Evolutionary conservation across 1,140 invertebrate species (phyloP).

Genomic region (Drosophila jambulina): DNA sequence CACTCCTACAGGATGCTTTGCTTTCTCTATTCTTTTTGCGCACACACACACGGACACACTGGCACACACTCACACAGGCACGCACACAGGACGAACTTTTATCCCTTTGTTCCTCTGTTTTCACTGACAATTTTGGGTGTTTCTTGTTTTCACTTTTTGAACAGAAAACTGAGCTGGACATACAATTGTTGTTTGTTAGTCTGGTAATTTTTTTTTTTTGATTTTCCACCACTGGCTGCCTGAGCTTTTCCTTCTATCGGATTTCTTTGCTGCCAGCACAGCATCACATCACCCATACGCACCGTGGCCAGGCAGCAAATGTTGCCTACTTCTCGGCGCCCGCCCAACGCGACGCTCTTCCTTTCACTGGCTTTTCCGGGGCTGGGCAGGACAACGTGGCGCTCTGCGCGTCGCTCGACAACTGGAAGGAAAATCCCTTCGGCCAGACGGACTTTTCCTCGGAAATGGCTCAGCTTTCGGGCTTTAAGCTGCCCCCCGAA

Average conservation of each 20-base stretch:
- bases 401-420: conserved; percentile 60
- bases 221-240: conserved; percentile 13
- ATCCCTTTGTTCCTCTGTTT: conserved; percentile 21
- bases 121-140: conserved; percentile 32
- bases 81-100: conserved; percentile 54
- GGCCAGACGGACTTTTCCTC: conserved; percentile 34
- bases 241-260: conserved; percentile 33
- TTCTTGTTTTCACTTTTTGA: conserved; percentile 16
- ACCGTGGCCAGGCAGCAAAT: conserved; percentile 56
- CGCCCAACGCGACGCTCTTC: conserved; percentile 36
- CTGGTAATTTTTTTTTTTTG: conserved; percentile 14
- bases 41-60: conserved; percentile 13
- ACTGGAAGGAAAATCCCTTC: conserved; percentile 59
- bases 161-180: neutral
- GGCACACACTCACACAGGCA: conserved; percentile 17
- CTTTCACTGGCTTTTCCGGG: conserved; percentile 17
- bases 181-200: neutral
- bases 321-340: conserved; percentile 46
- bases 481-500: conserved; percentile 41
- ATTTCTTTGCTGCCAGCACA: conserved; percentile 23
- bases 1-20: conserved; percentile 78
- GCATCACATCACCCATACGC: conserved; percentile 49
- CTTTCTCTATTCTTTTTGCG: conserved; percentile 77
- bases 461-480: conserved; percentile 46
- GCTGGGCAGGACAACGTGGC: conserved; percentile 53